Conservation (phyloP, 2,888 invertebrate species). For the Cephalotes varians region DNA sequence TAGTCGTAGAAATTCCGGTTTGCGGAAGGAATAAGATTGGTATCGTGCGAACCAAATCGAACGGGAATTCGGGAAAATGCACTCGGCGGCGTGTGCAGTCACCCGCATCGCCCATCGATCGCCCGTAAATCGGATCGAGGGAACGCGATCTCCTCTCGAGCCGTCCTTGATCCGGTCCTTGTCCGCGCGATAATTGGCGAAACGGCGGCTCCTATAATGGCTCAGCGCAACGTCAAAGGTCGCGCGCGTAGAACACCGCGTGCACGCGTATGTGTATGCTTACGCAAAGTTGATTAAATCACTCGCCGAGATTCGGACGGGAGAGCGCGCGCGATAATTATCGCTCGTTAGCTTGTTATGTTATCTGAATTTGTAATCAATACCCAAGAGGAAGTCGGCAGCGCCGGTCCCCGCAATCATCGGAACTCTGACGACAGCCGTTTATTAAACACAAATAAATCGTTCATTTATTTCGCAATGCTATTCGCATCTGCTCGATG, state of each 20-base stretch:
- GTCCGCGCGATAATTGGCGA: slow-evolving; percentile 43
- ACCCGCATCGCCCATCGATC: slow-evolving; percentile 8
- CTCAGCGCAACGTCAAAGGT: slow-evolving; percentile 37
- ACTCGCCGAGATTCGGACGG: slow-evolving; percentile 73
- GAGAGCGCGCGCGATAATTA: slow-evolving; percentile 79
- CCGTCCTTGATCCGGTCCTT: slow-evolving; percentile 20
- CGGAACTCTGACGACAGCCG: slow-evolving; percentile 41
- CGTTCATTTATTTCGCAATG: slow-evolving; percentile 41
- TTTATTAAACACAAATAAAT: slow-evolving; percentile 65
- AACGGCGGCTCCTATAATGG: slow-evolving; percentile 15
- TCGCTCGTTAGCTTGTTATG: slow-evolving; percentile 80
- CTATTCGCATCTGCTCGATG: neutral
- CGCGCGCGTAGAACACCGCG: slow-evolving; percentile 9
- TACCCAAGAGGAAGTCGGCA: slow-evolving; percentile 71
- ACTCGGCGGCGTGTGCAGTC: neutral
- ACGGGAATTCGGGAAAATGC: slow-evolving; percentile 3
- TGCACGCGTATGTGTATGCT: slow-evolving; percentile 36
- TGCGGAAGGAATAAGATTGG: slow-evolving; percentile 30
- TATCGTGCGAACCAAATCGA: slow-evolving; percentile 24
- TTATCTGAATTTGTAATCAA: slow-evolving; percentile 81
- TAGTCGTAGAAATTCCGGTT: slow-evolving; percentile 36
- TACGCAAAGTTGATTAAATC: slow-evolving; percentile 79
- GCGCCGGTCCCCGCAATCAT: slow-evolving; percentile 47
- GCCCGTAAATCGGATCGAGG: slow-evolving; percentile 36
- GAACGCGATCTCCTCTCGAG: neutral